Evolutionary conservation across 2,888 invertebrate genomes (phyloP), one percentile per base, ranked within the genome.

Genomic region (Zaprionus lineosus): DNA sequence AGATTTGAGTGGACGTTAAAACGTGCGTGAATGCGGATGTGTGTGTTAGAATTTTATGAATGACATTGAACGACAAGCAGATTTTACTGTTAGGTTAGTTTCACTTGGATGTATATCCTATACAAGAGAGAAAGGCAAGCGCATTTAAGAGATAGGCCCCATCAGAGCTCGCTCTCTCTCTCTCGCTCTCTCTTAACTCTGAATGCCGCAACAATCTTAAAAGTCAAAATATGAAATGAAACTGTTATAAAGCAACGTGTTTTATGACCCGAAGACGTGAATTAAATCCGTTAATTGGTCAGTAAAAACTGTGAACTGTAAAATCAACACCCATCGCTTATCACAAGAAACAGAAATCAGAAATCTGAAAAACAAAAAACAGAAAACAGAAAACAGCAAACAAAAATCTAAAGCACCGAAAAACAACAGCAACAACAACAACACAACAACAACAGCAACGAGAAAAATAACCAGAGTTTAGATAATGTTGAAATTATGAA

Each of bases 31-130:
- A n/a, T n/a, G n/a, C n/a, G n/a, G n/a, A n/a, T n/a, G n/a, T n/a
- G n/a, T n/a, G 53, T 62, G 59, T 18, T 60, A 60, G 64, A 62
- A 74, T 76, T 79, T 79, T 79, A 79, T 79, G 79, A 79, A 79
- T 79, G 79, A 72, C 79, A 79, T 79, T 79, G 79, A 78, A 59
- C 72, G 39, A 56, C 57, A 51, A 43, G 28, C 29, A 36, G 16
- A 56, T 29, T 41, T 46, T 40, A 47, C 36, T 9, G 37, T 39
- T 43, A n/a, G n/a, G n/a, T n/a, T n/a, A n/a, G n/a, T n/a, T n/a
- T n/a, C n/a, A 43, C 33, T 11, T 33, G 41, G 34, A 29, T 29
- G 37, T 14, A 44, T 28, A 53, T 48, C 44, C 52, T 36, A 18
- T n/a, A n/a, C n/a, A 1, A 9, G 59, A 68, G 59, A 64, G 50